Percentiles rank a stretch among this genome's conserved stretches.
Evolutionary conservation across 2,113 vertebrate genomes (phyloP).

Genomic region (Mola mola): DNA sequence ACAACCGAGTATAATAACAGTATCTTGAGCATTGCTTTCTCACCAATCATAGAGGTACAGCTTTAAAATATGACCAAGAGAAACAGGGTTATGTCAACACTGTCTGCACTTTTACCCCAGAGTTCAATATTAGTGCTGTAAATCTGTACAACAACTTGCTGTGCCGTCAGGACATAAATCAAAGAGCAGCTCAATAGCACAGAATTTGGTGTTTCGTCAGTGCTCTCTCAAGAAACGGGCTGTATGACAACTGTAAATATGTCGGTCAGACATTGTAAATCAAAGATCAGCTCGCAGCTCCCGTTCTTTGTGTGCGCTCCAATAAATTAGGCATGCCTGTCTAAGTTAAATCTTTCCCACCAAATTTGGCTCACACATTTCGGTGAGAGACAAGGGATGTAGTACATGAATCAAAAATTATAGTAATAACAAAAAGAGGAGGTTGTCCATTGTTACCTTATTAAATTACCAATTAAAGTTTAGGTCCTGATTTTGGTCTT

Average conservation of each 20-base stretch:
- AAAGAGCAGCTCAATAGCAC: conserved; percentile 9
- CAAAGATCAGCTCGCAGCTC: conserved; percentile 33
- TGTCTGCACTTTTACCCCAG: background rate
- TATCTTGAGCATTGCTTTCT: too few relatives aligned
- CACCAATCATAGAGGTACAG: too few relatives aligned
- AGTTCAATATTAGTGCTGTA: conserved; percentile 16
- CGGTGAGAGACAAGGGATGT: too few relatives aligned
- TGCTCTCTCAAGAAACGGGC: background rate
- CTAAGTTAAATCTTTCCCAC: conserved; percentile 26
- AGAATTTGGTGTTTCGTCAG: too few relatives aligned
- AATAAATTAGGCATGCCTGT: conserved; percentile 35
- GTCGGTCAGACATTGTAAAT: conserved; percentile 27
- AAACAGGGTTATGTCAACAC: conserved; percentile 21
- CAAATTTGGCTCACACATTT: conserved; percentile 17
- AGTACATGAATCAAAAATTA: conserved; percentile 11
- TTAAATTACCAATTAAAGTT: too few relatives aligned
- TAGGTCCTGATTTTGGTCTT: too few relatives aligned
- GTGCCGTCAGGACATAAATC: conserved; percentile 38
- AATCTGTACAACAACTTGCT: conserved; percentile 22
- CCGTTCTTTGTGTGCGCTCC: conserved; percentile 27
- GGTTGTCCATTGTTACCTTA: background rate
- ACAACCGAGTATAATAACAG: too few relatives aligned
- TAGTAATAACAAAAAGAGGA: background rate
- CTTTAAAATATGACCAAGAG: too few relatives aligned
- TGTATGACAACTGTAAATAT: conserved; percentile 3